phyloP scores from a whole-genome alignment of 2,888 invertebrate genomes.

The Cryptophagus acutangulus region DNA sequence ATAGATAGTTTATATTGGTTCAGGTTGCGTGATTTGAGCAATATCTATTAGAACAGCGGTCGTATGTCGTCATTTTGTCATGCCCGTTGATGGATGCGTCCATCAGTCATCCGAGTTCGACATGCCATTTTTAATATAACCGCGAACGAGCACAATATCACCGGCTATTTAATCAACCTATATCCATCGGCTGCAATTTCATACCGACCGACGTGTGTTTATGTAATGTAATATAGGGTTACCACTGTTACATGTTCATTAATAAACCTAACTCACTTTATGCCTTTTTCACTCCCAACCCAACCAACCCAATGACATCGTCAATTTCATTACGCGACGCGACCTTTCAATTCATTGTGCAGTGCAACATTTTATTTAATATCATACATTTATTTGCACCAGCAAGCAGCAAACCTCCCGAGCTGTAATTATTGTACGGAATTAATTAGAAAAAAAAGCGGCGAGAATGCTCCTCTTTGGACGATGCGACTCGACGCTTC shows the following conservation, averaged over 20 bases:
- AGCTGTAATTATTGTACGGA: too few species aligned
- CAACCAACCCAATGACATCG: too few species aligned
- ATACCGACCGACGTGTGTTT: conserved; percentile 1
- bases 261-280: not conserved
- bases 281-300: not conserved
- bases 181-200: conserved; percentile 11
- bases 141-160: conserved; percentile 20
- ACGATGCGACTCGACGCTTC: too few species aligned
- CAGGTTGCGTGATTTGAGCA: conserved; percentile 1
- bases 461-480: too few species aligned
- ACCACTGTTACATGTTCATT: conserved; percentile 3
- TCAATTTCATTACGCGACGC: too few species aligned
- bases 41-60: too few species aligned
- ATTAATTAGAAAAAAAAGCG: too few species aligned
- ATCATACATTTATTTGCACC: too few species aligned
- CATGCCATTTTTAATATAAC: conserved; percentile 34
- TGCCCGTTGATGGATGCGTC: conserved; percentile 28
- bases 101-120: conserved; percentile 39
- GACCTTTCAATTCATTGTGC: too few species aligned
- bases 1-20: conserved; percentile 1
- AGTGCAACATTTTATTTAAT: too few species aligned
- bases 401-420: too few species aligned
- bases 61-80: conserved; percentile 7
- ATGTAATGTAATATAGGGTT: conserved; percentile 6
- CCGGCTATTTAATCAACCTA: conserved; percentile 35